These are phyloP conservation scores for Hyposoter dolosus DNA, from an alignment of 2,888 invertebrate genomes.

Conservation along the genomic window DNA sequence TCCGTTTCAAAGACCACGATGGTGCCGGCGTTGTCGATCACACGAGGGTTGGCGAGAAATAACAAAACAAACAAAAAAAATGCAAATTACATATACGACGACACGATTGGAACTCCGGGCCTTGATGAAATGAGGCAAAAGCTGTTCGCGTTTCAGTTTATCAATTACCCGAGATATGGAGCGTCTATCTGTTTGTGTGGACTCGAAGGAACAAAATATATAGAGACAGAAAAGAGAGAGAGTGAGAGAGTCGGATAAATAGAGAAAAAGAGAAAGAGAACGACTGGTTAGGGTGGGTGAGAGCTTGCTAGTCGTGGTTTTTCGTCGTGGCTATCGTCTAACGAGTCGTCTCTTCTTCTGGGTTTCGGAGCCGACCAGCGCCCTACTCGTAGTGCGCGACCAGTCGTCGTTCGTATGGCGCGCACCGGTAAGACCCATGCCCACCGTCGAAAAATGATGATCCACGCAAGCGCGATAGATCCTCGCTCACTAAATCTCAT, in stretches of 20 bases:
- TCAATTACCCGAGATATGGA: conserved; percentile 60
- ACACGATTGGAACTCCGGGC: conserved; percentile 58
- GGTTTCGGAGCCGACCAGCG: conserved; percentile 85
- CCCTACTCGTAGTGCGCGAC: conserved; percentile 87
- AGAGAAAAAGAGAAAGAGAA: conserved; percentile 52
- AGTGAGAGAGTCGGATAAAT: conserved; percentile 41
- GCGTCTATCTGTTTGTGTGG: conserved; percentile 47
- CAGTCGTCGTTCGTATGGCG: conserved; percentile 88
- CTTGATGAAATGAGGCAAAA: conserved; percentile 58
- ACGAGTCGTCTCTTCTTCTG: conserved; percentile 75
- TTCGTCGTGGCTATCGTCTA: conserved; percentile 72
- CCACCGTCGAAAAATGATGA: conserved; percentile 80
- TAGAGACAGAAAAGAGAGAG: conserved; percentile 13
- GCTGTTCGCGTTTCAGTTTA: conserved; percentile 58
- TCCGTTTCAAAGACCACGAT: background rate
- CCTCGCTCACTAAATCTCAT: conserved; percentile 53
- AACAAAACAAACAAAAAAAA: conserved; percentile 32
- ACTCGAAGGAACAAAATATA: conserved; percentile 42
- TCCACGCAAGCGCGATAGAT: conserved; percentile 81
- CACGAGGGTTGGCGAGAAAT: conserved; percentile 36
- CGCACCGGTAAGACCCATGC: conserved; percentile 84
- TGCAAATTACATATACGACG: conserved; percentile 42
- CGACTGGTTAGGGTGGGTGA: conserved; percentile 69
- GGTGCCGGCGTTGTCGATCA: conserved; percentile 38
- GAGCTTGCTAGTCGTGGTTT: conserved; percentile 69